Evolutionary conservation across 2,797 vertebrate genomes (phyloP).

Genomic region (Trematomus bernacchii): DNA sequence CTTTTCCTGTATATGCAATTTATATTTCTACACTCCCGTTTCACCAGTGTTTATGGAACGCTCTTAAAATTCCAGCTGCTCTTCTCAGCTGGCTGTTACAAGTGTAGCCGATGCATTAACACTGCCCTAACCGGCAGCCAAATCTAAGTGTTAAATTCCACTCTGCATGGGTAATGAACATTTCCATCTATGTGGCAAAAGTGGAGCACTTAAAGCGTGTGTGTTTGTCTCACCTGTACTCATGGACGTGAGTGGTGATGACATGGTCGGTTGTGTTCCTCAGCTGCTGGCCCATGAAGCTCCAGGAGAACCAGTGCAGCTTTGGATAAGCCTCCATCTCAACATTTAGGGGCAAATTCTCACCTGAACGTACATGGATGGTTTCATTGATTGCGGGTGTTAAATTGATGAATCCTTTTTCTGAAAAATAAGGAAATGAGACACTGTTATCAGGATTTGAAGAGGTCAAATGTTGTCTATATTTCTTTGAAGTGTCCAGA

Average conservation of each 20-base stretch:
- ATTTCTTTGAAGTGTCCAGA: background rate
- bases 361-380: slow-evolving; percentile 90
- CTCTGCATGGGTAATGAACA: slow-evolving; percentile 24
- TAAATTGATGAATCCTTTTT: slow-evolving; percentile 92
- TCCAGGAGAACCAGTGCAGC: slow-evolving; percentile 88
- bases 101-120: slow-evolving; percentile 8
- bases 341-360: slow-evolving; percentile 90
- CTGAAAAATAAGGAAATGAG: slow-evolving; percentile 76
- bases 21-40: slow-evolving; percentile 25
- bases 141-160: slow-evolving; percentile 62
- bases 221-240: slow-evolving; percentile 86
- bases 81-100: slow-evolving; percentile 36
- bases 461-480: background rate
- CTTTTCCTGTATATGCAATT: slow-evolving; percentile 27
- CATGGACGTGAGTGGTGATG: slow-evolving; percentile 86
- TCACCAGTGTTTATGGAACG: background rate
- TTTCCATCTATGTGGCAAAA: slow-evolving; percentile 22
- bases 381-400: slow-evolving; percentile 85
- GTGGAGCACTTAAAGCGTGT: background rate
- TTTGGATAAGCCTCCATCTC: slow-evolving; percentile 92
- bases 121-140: slow-evolving; percentile 29
- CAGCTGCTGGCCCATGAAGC: slow-evolving; percentile 88
- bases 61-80: slow-evolving; percentile 30
- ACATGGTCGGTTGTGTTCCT: slow-evolving; percentile 92
- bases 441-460: background rate